Evolutionary conservation across 2,888 invertebrate genomes (phyloP).

Genomic region (Stenoptilia bipunctidactyla): DNA sequence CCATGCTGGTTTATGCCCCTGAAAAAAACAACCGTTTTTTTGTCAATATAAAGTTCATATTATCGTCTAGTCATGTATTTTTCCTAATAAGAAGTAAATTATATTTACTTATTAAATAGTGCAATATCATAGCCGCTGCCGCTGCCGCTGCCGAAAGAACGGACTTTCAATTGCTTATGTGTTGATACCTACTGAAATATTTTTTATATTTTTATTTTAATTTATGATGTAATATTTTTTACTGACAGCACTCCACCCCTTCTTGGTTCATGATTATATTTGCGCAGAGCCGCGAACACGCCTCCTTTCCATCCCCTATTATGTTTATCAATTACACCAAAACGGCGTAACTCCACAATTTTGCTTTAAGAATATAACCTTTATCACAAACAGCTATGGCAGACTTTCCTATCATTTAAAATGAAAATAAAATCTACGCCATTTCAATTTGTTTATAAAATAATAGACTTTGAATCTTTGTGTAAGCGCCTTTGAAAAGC

Average conservation of each 20-base stretch:
- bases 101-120: too few species aligned
- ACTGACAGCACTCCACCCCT: constrained; percentile 29
- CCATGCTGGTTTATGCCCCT: too few species aligned
- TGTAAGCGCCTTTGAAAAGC: constrained; percentile 45
- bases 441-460: constrained; percentile 63
- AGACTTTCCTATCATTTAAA: constrained; percentile 1
- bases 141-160: too few species aligned
- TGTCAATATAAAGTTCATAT: too few species aligned
- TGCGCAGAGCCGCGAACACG: constrained; percentile 62
- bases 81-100: too few species aligned
- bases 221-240: too few species aligned
- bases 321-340: constrained; percentile 29
- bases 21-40: too few species aligned
- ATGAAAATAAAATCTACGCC: constrained; percentile 22
- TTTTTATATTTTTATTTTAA: too few species aligned
- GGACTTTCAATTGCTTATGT: too few species aligned
- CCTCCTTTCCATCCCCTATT: constrained; percentile 65
- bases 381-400: constrained; percentile 13
- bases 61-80: too few species aligned
- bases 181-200: too few species aligned
- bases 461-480: constrained; percentile 68
- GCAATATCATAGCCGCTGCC: too few species aligned
- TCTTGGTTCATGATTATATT: constrained; percentile 61
- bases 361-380: constrained; percentile 11
- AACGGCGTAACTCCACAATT: constrained; percentile 28